A percentile compares a stretch with the other conserved stretches of the same genome.
Conservation (phyloP, 2,797 vertebrate species). For the Bucorvus abyssinicus region DNA sequence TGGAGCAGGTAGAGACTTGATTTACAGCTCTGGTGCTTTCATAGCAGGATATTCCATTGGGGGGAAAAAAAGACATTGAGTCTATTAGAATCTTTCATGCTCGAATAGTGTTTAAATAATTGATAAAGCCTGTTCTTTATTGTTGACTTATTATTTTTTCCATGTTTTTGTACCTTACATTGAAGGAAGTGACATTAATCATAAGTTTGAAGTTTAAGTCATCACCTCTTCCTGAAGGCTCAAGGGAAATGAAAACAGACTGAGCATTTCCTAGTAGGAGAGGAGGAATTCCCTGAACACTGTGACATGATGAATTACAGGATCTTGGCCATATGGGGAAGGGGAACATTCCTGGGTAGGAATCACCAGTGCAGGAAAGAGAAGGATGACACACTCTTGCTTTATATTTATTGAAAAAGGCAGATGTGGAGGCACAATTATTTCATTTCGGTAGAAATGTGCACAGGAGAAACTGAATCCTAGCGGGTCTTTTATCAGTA, state of each 20-base stretch:
- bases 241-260: conserved; percentile 30
- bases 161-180: neutral
- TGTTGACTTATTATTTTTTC: neutral
- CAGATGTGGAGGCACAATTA: neutral
- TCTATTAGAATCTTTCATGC: conserved; percentile 1
- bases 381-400: neutral
- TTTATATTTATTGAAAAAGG: neutral
- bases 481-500: neutral
- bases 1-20: neutral
- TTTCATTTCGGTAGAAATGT: neutral
- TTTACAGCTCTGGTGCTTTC: neutral
- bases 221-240: neutral
- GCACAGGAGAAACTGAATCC: neutral
- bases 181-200: conserved; percentile 8
- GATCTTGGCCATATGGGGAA: neutral
- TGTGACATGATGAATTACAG: neutral
- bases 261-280: conserved; percentile 14
- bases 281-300: neutral
- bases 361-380: neutral
- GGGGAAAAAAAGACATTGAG: neutral
- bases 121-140: neutral
- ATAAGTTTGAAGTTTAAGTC: conserved; percentile 30
- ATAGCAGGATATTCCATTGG: neutral
- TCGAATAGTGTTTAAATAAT: conserved; percentile 8
- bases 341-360: neutral